Conservation (phyloP, 2,113 vertebrate genomes). For the Ursus arctos region DNA sequence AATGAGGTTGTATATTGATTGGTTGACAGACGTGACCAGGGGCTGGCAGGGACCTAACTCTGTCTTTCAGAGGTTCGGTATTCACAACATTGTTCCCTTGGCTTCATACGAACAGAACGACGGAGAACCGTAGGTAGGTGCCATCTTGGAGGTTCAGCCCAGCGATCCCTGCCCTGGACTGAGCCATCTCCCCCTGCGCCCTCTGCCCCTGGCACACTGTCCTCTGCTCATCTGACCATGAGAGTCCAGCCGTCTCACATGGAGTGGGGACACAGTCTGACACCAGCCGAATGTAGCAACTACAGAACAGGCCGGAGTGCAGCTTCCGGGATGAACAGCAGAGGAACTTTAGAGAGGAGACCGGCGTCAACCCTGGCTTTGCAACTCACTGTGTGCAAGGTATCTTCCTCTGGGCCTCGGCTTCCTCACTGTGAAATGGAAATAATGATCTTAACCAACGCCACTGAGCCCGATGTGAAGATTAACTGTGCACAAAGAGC, state of each 20-base stretch:
- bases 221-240: not conserved
- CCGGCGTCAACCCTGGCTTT: not conserved
- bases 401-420: not conserved
- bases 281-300: not conserved
- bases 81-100: not conserved
- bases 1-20: not conserved
- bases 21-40: not conserved
- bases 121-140: rapidly evolving
- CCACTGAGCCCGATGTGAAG: not conserved
- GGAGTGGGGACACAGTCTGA: not conserved
- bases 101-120: not conserved
- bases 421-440: not conserved
- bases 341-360: not conserved
- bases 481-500: too few species aligned
- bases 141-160: too few species aligned
- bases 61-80: not conserved
- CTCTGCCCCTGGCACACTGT: rapidly evolving
- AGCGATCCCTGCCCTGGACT: not conserved
- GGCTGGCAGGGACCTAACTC: not conserved
- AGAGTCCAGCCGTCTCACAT: not conserved
- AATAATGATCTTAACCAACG: rapidly evolving
- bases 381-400: not conserved
- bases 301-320: not conserved
- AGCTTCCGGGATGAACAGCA: too few species aligned
- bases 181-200: rapidly evolving